Evolutionary conservation across 2,113 vertebrate species (phyloP).

Genomic region (Gallinago paraguaiae): DNA sequence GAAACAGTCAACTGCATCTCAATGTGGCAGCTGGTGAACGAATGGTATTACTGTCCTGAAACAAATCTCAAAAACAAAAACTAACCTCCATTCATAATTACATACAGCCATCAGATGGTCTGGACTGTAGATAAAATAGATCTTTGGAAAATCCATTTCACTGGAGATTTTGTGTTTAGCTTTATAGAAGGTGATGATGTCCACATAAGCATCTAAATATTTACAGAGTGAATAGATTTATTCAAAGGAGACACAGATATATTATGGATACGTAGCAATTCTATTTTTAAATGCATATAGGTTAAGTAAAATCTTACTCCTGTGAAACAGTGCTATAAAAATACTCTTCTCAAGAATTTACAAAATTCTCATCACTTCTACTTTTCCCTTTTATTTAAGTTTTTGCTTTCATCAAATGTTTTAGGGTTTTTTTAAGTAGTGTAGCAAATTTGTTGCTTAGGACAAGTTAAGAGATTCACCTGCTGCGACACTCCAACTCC

Average conservation of each 20-base stretch:
- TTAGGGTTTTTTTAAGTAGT: not conserved
- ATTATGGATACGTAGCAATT: not conserved
- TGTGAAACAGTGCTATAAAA: not conserved
- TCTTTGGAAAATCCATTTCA: not conserved
- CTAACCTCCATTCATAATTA: not conserved
- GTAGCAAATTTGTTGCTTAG: not conserved
- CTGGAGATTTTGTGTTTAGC: not conserved
- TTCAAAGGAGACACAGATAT: not conserved
- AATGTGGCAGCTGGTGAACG: not conserved
- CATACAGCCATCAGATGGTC: not conserved
- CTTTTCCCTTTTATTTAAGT: not conserved
- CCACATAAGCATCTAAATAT: slow-evolving; percentile 8
- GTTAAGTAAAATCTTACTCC: not conserved
- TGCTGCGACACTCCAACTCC: not conserved
- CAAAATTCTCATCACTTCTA: not conserved
- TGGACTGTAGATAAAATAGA: not conserved
- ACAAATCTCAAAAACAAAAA: not conserved
- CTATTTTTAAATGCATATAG: not conserved
- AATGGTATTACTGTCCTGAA: not conserved
- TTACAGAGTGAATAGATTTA: not conserved
- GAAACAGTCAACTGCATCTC: not conserved
- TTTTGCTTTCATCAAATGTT: not conserved
- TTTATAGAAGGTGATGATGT: not conserved
- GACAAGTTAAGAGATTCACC: not conserved
- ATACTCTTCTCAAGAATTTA: not conserved